These are phyloP conservation scores for Hafferia zeledoni DNA, from an alignment of 2,797 vertebrate species.

Conservation along the genomic window DNA sequence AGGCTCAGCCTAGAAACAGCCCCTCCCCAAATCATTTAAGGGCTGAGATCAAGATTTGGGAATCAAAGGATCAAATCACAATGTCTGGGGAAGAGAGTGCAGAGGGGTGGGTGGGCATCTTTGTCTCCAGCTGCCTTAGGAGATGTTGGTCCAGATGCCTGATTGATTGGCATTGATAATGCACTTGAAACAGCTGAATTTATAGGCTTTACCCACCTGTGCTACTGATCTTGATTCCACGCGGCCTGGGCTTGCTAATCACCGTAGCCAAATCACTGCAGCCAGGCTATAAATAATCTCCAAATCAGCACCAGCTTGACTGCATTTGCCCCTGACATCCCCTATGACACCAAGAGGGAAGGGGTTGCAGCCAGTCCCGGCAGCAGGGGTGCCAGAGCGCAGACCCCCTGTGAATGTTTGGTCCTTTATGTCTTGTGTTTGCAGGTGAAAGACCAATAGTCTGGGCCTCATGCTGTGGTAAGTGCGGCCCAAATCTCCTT, in stretches of 20 bases:
- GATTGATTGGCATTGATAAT: neutral
- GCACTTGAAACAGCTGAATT: neutral
- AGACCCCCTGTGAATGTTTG: rapidly evolving
- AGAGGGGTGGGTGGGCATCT: neutral
- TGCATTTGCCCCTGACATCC: rapidly evolving
- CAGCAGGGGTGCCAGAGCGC: neutral
- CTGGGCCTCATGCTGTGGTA: slow-evolving; percentile 36
- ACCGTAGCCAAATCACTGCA: neutral
- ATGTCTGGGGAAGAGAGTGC: rapidly evolving
- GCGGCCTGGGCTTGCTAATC: neutral
- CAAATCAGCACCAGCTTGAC: neutral
- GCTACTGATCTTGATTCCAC: slow-evolving; percentile 23
- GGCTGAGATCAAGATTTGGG: neutral
- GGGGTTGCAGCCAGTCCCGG: neutral
- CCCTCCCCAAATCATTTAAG: neutral
- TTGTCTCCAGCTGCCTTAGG: rapidly evolving
- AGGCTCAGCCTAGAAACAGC: neutral
- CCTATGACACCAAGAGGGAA: rapidly evolving
- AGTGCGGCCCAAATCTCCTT: slow-evolving; percentile 26
- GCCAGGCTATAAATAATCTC: neutral
- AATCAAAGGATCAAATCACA: neutral
- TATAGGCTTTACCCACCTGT: neutral
- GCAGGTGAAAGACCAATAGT: slow-evolving; percentile 56
- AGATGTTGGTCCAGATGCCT: neutral
- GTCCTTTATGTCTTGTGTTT: slow-evolving; percentile 50